These are phyloP conservation scores for Calliphora vomitoria DNA, from an alignment of 2,888 invertebrate species.

Conservation along the genomic window DNA sequence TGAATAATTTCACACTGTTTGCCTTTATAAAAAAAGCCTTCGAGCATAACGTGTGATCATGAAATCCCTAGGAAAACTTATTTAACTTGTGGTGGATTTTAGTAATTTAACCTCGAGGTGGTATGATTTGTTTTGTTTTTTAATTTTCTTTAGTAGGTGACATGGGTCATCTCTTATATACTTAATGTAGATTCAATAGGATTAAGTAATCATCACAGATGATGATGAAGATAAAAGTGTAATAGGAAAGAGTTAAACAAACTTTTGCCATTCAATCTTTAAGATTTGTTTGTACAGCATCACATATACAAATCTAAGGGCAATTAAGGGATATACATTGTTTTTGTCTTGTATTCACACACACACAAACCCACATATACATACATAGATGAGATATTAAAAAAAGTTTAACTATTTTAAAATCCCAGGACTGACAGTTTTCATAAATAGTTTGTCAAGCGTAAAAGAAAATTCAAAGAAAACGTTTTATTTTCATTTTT, in stretches of 20 bases:
- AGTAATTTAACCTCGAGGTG: slow-evolving; percentile 15
- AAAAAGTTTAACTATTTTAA: not conserved
- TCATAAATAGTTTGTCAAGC: slow-evolving; percentile 25
- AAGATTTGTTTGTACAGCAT: slow-evolving; percentile 42
- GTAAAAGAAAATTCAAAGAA: slow-evolving; percentile 3
- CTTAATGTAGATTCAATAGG: slow-evolving; percentile 50
- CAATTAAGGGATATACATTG: slow-evolving; percentile 51
- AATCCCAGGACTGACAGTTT: slow-evolving; percentile 15
- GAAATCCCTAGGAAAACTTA: slow-evolving; percentile 2
- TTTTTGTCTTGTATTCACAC: slow-evolving; percentile 4
- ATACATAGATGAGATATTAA: not conserved
- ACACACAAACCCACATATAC: not conserved
- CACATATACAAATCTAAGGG: slow-evolving; percentile 24
- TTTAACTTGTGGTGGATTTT: slow-evolving; percentile 28
- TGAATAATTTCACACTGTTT: slow-evolving; percentile 28
- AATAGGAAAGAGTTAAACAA: slow-evolving; percentile 45
- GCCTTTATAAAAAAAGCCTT: slow-evolving; percentile 16
- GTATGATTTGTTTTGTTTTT: not conserved
- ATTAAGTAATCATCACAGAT: slow-evolving; percentile 46
- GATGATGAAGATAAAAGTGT: slow-evolving; percentile 30
- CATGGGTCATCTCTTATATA: slow-evolving; percentile 20
- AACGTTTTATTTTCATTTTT: slow-evolving; percentile 44
- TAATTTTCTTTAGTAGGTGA: slow-evolving; percentile 4
- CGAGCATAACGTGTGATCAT: slow-evolving; percentile 28
- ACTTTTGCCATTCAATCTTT: slow-evolving; percentile 16